A percentile compares a stretch with the other conserved stretches of the same genome.
phyloP scores from a whole-genome alignment of 2,113 vertebrate species.

The Carassius gibelio region DNA sequence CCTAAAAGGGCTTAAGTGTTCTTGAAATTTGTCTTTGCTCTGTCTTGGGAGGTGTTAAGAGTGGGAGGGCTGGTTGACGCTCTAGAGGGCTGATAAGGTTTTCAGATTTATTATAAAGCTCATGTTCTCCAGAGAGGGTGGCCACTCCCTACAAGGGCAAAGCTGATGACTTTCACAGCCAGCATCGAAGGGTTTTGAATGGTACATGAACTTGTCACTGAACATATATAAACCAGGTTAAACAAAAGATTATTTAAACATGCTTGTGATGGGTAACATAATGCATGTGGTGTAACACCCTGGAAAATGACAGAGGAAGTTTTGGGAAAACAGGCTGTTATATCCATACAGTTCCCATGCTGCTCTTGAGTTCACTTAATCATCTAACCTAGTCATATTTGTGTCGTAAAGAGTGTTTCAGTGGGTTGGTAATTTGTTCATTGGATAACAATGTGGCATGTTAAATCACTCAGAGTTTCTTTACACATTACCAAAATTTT shows the following conservation, averaged over 20 bases:
- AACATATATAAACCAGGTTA: not conserved
- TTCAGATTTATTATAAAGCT: slow-evolving; percentile 37
- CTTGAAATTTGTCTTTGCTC: slow-evolving; percentile 38
- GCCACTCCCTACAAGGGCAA: slow-evolving; percentile 67
- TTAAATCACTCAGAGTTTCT: not conserved
- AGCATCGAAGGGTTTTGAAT: slow-evolving; percentile 7
- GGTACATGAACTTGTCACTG: not conserved
- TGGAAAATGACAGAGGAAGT: too few species aligned
- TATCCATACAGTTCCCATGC: too few species aligned
- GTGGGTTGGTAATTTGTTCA: not conserved
- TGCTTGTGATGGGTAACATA: too few species aligned
- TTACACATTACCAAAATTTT: slow-evolving; percentile 14
- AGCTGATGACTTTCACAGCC: slow-evolving; percentile 64
- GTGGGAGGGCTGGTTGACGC: not conserved
- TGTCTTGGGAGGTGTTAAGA: slow-evolving; percentile 11
- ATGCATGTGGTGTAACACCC: too few species aligned
- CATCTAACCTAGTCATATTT: not conserved
- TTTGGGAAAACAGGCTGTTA: too few species aligned
- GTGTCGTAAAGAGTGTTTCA: not conserved
- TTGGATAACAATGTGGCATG: slow-evolving; percentile 19
- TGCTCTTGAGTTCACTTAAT: not conserved
- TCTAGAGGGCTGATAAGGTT: slow-evolving; percentile 6
- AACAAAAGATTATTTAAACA: too few species aligned
- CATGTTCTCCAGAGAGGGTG: slow-evolving; percentile 51
- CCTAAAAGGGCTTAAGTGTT: slow-evolving; percentile 31